These are phyloP conservation scores for Nomada ruficornis DNA, from an alignment of 2,888 invertebrate genomes.

Conservation along the genomic window DNA sequence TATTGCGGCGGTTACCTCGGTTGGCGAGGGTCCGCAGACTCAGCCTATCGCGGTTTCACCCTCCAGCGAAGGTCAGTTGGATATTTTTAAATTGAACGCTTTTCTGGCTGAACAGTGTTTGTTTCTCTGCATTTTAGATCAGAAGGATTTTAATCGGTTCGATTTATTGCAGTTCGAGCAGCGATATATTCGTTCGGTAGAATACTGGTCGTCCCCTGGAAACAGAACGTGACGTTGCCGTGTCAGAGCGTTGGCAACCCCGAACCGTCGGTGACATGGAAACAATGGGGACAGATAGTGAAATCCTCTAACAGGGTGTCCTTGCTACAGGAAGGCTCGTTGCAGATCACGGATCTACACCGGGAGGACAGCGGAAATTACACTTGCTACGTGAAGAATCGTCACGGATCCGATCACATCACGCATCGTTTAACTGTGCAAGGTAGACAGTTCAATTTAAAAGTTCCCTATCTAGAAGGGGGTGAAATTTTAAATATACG, in stretches of 20 bases:
- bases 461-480: too few relatives aligned
- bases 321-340: conserved; percentile 88
- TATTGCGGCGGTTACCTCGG: conserved; percentile 83
- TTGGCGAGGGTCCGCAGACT: conserved; percentile 83
- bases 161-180: conserved; percentile 80
- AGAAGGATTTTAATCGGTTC: neutral
- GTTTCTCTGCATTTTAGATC: neutral
- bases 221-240: conserved; percentile 92
- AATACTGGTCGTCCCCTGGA: conserved; percentile 89
- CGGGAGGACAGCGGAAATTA: conserved; percentile 95
- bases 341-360: conserved; percentile 91
- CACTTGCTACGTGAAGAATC: conserved; percentile 94
- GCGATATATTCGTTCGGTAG: conserved; percentile 84
- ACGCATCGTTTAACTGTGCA: conserved; percentile 89
- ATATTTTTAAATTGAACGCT: neutral
- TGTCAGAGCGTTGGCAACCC: conserved; percentile 95
- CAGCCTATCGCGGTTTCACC: conserved; percentile 84
- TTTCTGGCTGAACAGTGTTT: neutral
- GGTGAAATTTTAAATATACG: too few relatives aligned
- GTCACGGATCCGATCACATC: conserved; percentile 93
- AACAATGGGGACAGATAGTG: conserved; percentile 90
- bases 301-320: conserved; percentile 89
- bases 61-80: conserved; percentile 82
- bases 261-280: conserved; percentile 91
- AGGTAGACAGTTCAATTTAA: conserved; percentile 76